These are phyloP conservation scores for Anoplopoma fimbria DNA, from an alignment of 2,113 vertebrate species.

Conservation along the genomic window DNA sequence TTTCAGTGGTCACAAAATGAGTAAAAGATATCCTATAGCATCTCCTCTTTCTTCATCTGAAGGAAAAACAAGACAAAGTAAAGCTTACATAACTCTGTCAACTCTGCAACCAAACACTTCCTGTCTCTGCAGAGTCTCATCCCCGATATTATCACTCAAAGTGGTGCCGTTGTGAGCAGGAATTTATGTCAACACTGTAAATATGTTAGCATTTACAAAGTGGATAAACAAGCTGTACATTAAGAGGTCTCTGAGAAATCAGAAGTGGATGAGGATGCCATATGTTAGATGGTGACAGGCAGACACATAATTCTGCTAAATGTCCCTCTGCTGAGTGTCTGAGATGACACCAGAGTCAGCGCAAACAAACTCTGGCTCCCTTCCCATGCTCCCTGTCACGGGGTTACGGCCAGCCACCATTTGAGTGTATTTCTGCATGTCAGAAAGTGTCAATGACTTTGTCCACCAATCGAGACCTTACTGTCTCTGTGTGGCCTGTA, in stretches of 20 bases:
- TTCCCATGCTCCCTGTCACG: conserved; percentile 55
- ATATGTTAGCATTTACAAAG: conserved; percentile 9
- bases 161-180: background rate
- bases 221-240: conserved; percentile 19
- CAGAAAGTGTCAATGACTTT: conserved; percentile 46
- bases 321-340: conserved; percentile 17
- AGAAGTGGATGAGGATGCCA: background rate
- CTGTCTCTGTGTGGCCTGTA: conserved; percentile 52
- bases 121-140: conserved; percentile 9
- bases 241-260: conserved; percentile 4
- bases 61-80: background rate
- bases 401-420: conserved; percentile 26
- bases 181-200: conserved; percentile 11
- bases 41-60: background rate
- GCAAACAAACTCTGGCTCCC: conserved; percentile 60
- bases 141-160: background rate
- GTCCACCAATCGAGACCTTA: conserved; percentile 49
- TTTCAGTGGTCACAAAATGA: background rate
- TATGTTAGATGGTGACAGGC: conserved; percentile 36
- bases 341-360: conserved; percentile 43
- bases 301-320: conserved; percentile 39
- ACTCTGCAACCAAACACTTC: conserved; percentile 9
- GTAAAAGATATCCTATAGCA: background rate
- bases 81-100: conserved; percentile 7
- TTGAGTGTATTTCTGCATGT: conserved; percentile 34